These are phyloP conservation scores for Candidula unifasciata DNA, from an alignment of 2,888 invertebrate genomes.

Conservation along the genomic window DNA sequence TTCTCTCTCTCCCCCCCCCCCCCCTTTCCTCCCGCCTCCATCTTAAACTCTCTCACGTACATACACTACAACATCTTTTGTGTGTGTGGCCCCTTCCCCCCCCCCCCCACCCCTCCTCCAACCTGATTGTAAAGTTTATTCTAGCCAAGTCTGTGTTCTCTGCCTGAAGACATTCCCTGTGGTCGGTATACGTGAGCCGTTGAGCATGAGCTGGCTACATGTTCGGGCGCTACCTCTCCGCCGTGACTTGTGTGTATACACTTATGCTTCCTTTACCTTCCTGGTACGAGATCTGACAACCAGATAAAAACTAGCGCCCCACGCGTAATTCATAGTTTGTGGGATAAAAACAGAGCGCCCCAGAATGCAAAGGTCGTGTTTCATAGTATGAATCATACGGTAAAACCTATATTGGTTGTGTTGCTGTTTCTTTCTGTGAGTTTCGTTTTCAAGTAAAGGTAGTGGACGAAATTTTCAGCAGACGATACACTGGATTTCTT, in stretches of 20 bases:
- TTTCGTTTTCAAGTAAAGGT: too few relatives aligned
- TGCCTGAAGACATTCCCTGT: neutral
- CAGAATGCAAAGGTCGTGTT: conserved; percentile 2
- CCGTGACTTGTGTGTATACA: neutral
- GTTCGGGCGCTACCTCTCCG: neutral
- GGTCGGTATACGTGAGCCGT: neutral
- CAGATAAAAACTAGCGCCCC: neutral
- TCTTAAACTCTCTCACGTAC: too few relatives aligned
- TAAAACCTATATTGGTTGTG: neutral
- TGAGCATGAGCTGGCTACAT: neutral
- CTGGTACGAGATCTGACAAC: neutral
- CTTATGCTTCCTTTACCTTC: neutral
- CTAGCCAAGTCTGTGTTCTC: neutral
- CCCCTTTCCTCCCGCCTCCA: too few relatives aligned
- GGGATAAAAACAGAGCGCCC: neutral
- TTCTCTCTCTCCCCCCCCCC: too few relatives aligned
- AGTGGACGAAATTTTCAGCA: too few relatives aligned
- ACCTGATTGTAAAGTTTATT: neutral
- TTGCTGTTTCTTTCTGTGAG: too few relatives aligned
- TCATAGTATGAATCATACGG: conserved; percentile 9
- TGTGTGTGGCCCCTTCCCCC: neutral
- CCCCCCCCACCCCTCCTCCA: neutral
- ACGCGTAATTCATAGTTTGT: neutral
- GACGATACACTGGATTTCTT: too few relatives aligned
- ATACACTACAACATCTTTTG: too few relatives aligned